phyloP scores from a whole-genome alignment of 2,113 vertebrate species.

The Prietella phreatophila region DNA sequence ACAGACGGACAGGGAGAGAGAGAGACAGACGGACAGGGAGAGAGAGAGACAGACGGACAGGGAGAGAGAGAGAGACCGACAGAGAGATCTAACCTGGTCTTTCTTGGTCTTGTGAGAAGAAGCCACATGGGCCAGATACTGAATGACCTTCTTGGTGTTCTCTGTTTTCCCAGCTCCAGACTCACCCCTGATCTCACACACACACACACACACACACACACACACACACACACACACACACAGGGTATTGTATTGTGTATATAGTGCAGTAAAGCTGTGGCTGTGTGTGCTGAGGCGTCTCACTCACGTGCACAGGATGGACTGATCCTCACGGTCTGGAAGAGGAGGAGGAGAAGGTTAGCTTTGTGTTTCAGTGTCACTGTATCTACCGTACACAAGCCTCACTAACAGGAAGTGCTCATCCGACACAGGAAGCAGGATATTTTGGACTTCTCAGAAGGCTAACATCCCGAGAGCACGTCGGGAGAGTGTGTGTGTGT shows the following conservation, averaged over 20 bases:
- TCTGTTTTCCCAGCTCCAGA: conserved; percentile 98
- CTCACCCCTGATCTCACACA: conserved; percentile 79
- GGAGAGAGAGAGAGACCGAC: background rate
- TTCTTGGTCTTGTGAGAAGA: conserved; percentile 98
- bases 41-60: background rate
- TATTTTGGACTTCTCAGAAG: conserved; percentile 59
- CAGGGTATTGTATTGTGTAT: too few relatives aligned
- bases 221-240: background rate
- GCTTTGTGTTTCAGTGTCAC: background rate
- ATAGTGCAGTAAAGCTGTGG: background rate
- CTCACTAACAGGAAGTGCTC: conserved; percentile 59
- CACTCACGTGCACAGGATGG: conserved; percentile 99
- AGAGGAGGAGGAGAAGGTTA: background rate
- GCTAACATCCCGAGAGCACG: background rate
- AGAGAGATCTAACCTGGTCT: conserved; percentile 83
- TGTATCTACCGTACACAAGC: conserved; percentile 47
- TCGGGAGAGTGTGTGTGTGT: too few relatives aligned
- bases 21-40: background rate
- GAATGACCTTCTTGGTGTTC: conserved; percentile 99
- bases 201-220: conserved; percentile 1
- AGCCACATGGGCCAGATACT: conserved; percentile 95
- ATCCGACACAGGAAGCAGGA: conserved; percentile 65
- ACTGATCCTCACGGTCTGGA: conserved; percentile 96
- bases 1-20: background rate
- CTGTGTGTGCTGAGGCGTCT: background rate